Evolutionary conservation across 1,140 invertebrate genomes (phyloP).

Genomic region (Drosophila neocordata): DNA sequence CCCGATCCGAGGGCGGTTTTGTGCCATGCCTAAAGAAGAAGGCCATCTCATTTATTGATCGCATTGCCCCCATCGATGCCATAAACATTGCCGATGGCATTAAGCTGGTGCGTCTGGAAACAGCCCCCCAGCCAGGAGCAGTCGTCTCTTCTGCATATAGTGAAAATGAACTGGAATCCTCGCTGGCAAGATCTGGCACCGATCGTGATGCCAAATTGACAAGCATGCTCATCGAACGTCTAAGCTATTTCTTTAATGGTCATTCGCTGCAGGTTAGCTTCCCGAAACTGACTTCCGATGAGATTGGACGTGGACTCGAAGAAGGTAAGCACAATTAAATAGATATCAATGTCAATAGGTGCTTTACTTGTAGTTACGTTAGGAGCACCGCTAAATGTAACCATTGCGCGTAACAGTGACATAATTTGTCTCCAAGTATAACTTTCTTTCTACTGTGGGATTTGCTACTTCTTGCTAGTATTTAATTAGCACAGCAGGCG

Average conservation of each 20-base stretch:
- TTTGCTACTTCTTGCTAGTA: neutral
- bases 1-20: conserved; percentile 85
- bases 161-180: conserved; percentile 87
- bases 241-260: conserved; percentile 88
- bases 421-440: conserved; percentile 58
- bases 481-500: conserved; percentile 48
- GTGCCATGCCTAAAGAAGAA: conserved; percentile 91
- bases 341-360: conserved; percentile 44
- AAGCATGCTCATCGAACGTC: conserved; percentile 87
- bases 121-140: conserved; percentile 62
- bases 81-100: conserved; percentile 87
- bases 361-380: conserved; percentile 62
- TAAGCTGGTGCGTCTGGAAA: conserved; percentile 86
- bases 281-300: conserved; percentile 87
- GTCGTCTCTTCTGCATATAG: conserved; percentile 56
- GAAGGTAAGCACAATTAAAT: conserved; percentile 85
- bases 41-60: conserved; percentile 89
- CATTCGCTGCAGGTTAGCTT: conserved; percentile 89
- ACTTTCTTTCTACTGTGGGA: neutral
- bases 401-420: conserved; percentile 78
- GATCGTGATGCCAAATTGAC: conserved; percentile 87
- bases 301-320: conserved; percentile 87
- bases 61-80: conserved; percentile 87
- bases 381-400: conserved; percentile 59
- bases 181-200: conserved; percentile 85